Conservation (phyloP, 2,113 vertebrate species). For the Cephalopterus ornatus region DNA sequence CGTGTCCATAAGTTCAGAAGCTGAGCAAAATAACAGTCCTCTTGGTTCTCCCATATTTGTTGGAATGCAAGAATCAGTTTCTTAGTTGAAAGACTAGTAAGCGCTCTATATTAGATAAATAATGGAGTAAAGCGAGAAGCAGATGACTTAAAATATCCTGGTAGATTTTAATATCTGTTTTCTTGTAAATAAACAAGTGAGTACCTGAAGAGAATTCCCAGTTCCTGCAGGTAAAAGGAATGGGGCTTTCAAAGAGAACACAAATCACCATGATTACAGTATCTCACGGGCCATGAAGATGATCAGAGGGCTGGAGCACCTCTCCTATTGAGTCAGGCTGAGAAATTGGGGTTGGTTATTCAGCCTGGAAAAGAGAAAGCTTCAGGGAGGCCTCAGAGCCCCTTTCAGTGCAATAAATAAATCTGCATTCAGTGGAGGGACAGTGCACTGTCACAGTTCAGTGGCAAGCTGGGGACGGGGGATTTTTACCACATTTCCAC, state of each 20-base stretch:
- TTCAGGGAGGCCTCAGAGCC: background rate
- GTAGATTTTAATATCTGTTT: background rate
- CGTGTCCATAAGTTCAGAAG: background rate
- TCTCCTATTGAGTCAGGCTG: background rate
- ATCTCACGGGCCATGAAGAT: background rate
- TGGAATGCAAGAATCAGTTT: background rate
- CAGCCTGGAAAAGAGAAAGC: background rate
- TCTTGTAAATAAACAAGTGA: background rate
- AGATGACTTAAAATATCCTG: background rate
- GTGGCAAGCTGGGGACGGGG: background rate
- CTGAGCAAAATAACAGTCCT: background rate
- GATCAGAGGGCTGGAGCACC: background rate
- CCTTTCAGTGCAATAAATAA: background rate
- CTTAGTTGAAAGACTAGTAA: background rate
- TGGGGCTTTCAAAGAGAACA: background rate
- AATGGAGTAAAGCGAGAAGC: background rate
- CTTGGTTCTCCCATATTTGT: background rate
- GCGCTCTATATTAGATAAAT: background rate
- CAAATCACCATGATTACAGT: background rate
- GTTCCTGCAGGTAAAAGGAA: background rate
- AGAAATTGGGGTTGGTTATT: background rate
- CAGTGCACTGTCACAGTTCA: background rate
- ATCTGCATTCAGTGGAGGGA: background rate
- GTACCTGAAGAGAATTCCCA: background rate
- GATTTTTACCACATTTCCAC: background rate